These are phyloP conservation scores for Aldabrachelys gigantea DNA, from an alignment of 2,113 vertebrate genomes.

Conservation along the genomic window DNA sequence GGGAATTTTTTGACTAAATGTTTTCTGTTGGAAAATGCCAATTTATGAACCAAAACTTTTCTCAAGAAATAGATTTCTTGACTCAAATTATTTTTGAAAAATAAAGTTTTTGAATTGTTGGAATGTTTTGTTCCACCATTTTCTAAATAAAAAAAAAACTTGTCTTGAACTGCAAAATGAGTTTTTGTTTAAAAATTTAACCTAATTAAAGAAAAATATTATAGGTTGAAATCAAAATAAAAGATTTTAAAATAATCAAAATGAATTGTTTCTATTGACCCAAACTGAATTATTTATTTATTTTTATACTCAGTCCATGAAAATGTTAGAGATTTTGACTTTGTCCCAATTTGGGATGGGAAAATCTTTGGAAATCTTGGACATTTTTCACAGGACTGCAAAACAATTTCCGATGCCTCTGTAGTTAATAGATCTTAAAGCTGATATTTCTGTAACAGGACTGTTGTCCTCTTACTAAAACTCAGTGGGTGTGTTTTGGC, in stretches of 20 bases:
- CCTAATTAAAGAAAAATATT: background rate
- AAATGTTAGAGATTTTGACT: background rate
- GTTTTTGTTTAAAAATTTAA: background rate
- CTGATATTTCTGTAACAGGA: background rate
- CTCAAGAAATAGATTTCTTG: background rate
- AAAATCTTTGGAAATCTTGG: background rate
- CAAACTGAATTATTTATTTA: background rate
- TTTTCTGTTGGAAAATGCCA: background rate
- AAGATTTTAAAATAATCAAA: background rate
- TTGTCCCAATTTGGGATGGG: background rate
- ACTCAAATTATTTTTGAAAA: background rate
- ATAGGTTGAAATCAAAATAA: background rate
- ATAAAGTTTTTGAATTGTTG: background rate
- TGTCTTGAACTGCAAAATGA: background rate
- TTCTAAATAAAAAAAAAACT: background rate
- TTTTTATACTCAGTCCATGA: background rate
- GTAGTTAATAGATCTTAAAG: background rate
- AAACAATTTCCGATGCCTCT: background rate
- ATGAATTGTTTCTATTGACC: background rate
- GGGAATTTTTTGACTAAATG: background rate
- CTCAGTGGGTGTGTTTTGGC: no score
- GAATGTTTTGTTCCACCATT: background rate
- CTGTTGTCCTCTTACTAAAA: no score
- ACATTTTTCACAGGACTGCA: background rate
- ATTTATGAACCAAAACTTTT: background rate